Conservation (phyloP, 1,140 invertebrate species). For the Camponotus floridanus region DNA sequence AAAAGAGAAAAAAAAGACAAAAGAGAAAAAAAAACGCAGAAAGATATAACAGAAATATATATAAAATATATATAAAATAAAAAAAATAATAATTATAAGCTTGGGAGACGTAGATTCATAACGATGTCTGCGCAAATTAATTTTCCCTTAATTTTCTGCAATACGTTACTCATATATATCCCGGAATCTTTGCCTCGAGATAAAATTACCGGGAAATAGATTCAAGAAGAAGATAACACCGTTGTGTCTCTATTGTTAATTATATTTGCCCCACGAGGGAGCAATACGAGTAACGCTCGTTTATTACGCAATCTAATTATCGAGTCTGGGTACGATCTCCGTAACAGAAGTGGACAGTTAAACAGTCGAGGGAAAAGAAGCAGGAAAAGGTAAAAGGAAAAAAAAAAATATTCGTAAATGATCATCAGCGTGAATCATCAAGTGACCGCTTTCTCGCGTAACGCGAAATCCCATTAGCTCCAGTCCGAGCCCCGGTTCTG, state of each 20-base stretch:
- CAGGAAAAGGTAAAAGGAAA: slow-evolving; percentile 1
- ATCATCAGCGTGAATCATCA: slow-evolving; percentile 25
- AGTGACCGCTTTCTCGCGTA: slow-evolving; percentile 44
- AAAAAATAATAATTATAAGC: neutral
- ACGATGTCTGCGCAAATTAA: slow-evolving; percentile 1
- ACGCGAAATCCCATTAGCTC: slow-evolving; percentile 63
- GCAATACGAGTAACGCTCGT: neutral
- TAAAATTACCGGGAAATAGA: slow-evolving; percentile 1
- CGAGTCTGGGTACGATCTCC: neutral
- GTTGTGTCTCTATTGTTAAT: slow-evolving; percentile 26
- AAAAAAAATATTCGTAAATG: slow-evolving; percentile 51
- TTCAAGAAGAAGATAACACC: slow-evolving; percentile 2
- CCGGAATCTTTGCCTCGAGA: neutral
- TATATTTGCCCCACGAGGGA: slow-evolving; percentile 2
- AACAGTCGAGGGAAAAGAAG: slow-evolving; percentile 9
- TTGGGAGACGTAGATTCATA: neutral
- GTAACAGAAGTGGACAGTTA: slow-evolving; percentile 30
- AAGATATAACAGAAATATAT: neutral
- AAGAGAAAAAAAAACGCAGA: neutral
- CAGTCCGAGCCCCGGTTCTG: slow-evolving; percentile 44
- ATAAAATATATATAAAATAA: neutral
- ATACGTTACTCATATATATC: neutral
- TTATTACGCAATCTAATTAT: slow-evolving; percentile 43
- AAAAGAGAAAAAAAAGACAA: neutral
- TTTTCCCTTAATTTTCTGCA: neutral